Evolutionary conservation across 2,888 invertebrate species (phyloP).

Genomic region (Osedax frankpressi): DNA sequence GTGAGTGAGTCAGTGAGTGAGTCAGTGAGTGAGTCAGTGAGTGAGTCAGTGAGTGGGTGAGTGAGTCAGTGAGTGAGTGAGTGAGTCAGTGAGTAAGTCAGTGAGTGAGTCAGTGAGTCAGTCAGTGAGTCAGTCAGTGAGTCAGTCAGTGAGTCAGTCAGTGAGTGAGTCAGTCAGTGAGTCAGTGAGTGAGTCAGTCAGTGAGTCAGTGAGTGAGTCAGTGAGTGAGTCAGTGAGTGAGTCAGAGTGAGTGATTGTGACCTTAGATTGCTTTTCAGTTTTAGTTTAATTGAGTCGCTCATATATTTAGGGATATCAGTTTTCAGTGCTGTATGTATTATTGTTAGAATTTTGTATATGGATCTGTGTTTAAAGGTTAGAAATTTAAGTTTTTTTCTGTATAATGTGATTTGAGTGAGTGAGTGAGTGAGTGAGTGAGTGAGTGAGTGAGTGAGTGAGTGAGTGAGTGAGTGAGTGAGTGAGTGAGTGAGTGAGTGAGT

Average conservation of each 20-base stretch:
- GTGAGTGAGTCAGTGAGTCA: no score
- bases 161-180: constrained; percentile 20
- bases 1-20: background rate
- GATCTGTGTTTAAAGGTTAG: no score
- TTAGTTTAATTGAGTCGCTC: no score
- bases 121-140: constrained; percentile 20
- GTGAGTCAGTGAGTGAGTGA: constrained; percentile 16
- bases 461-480: background rate
- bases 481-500: constrained; percentile 1
- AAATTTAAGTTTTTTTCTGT: no score
- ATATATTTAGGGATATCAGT: no score
- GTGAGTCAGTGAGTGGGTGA: no score
- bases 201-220: constrained; percentile 18
- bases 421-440: background rate
- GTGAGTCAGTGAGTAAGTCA: no score
- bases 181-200: constrained; percentile 18
- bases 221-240: background rate
- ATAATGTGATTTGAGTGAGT: no score
- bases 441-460: background rate
- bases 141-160: constrained; percentile 18
- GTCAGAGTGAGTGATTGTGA: constrained; percentile 8
- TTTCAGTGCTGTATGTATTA: no score
- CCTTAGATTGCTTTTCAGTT: no score
- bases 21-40: constrained; percentile 15
- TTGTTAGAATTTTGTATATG: no score